Base-by-base conservation (phyloP, 2,888 invertebrate genomes). In the Eurytoma adleriae region DNA sequence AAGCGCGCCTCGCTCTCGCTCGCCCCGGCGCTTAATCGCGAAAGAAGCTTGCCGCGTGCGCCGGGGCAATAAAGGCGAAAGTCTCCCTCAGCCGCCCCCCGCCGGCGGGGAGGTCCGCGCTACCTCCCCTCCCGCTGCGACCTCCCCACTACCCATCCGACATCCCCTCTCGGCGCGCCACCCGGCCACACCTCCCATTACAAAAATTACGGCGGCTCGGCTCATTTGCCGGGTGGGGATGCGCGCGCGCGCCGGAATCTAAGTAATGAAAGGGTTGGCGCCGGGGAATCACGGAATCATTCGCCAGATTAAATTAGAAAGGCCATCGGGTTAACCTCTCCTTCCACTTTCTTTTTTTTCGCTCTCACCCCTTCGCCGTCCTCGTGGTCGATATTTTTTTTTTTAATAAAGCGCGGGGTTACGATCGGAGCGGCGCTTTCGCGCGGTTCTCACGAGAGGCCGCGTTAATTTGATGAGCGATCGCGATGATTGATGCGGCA, bases 281-380 rank as follows among this genome's bases (percentile, higher is more conserved):
- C 10, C 40, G 40, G 87, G 87, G 90, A 90, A 90, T 90, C 90
- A 89, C 90, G 90, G 89, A 90, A 90, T 90, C 90, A 90, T 90
- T 90, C 90, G 88, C 88, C 89, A 89, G 90, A 90, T 90, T 90
- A 89, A 90, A 90, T 90, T 90, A 90, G 89, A 90, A 89, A 90
- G 88, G 87, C 87, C 89, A 88, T 86, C 61, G 88, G 71, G 61
- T 40, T 52, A 59, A 67, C 83, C 75, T 74, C 78, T 67, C 64
- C 78, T 80, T 82, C 78, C 64, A 62, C 78, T 40, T 59, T 71
- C 69, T 71, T 57, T 82, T 24, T 40, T 52, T 54, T 57, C 50
- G 54, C n/a, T 69, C n/a, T 56, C 52, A 69, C 78, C 14, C 12
- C 54, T 30, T 66, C 62, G 7, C 18, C 40, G 12, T 20, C 1